Base-by-base conservation (phyloP, 2,888 invertebrate species). In the Tipula vernalis region DNA sequence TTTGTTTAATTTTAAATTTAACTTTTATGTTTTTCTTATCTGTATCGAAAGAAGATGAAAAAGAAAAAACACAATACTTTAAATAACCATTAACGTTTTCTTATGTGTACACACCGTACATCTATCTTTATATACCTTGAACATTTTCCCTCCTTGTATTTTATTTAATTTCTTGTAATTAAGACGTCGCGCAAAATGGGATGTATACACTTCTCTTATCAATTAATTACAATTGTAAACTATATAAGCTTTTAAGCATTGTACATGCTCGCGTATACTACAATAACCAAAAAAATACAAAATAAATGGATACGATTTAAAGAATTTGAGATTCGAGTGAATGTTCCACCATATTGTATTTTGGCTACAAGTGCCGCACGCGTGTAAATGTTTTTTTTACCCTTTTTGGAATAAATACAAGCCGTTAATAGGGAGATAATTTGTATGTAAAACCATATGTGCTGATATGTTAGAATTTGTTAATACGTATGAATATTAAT, bases 201-300 rank as follows among this genome's bases (percentile, higher is more conserved):
- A 71, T 71, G 28, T 71, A n/a, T n/a, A 71, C 10, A 71, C 18
- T 71, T 28, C 28, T 71, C 71, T 71, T 71, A 71, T 71, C 71
- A 71, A 71, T 71, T 71, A 71, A 71, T 71, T 71, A 71, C 71
- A 71, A 71, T 71, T 71, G 71, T 71, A 71, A 71, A 71, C 71
- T 71, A 71, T 71, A 71, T 71, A 71, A 71, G 71, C 71, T 71
- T 71, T 28, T 28, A 71, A 28, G 10, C 8, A 44, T 44, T 51
- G n/a, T 15, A n/a, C 51, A 51, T 15, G 28, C 10, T 28, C 71
- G 71, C n/a, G 51, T 51, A 51, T 28, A 28, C 28, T 28, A 28
- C 28, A 4, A 51, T 2, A 44, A 12, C 12, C n/a, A n/a, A n/a
- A 12, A 44, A 44, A 44, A 44, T 39, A 10, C 12, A 71, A 71